Evolutionary conservation across 2,888 invertebrate species (phyloP), one percentile per base, ranked within the genome.

Genomic region (Thymelicus sylvestris): DNA sequence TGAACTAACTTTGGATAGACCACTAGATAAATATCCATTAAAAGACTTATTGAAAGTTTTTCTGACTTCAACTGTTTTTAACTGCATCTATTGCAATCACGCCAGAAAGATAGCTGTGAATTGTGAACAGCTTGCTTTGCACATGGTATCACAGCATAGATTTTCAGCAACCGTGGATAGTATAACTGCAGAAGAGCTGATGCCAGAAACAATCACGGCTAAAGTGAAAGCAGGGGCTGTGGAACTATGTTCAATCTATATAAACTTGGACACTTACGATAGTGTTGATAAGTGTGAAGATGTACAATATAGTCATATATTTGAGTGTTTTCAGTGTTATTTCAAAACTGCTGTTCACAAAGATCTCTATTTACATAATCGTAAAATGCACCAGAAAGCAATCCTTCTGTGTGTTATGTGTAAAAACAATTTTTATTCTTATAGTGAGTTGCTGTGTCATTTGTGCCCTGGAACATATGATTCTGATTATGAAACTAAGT

Each of bases 251-350:
- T 84, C 90, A 1, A 90, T 95, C 50, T 97, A 94, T 82, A 96
- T 98, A 72, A 97, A 97, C 89, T 90, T 97, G 69, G 96, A 96
- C 80, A 95, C 95, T 19, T 96, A 96, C 80, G 96, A 96, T 80
- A 96, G 95, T 82, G 86, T 93, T 57, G 94, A 95, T 52, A 95
- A 94, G 72, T 92, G 91, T 80, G 95, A 94, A 74, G 84, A 87
- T 74, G 84, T 94, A 74, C 95, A 95, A 15, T 95, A 95, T 83
- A 96, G 96, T 71, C 95, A 96, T 75, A 92, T 95, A 10, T 98
- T 97, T 86, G 97, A 97, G 88, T 98, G 98, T 91, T 97, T 97
- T 90, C 97, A 97, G 80, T 98, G 98, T 89, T 95, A 96, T 78
- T 97, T 96, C 86, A 95, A 96, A 80, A 97, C 97, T 72, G 90